A percentile compares a stretch with the other conserved stretches of the same genome.
phyloP scores from a whole-genome alignment of 2,113 vertebrate species.

The Pongo pygmaeus region DNA sequence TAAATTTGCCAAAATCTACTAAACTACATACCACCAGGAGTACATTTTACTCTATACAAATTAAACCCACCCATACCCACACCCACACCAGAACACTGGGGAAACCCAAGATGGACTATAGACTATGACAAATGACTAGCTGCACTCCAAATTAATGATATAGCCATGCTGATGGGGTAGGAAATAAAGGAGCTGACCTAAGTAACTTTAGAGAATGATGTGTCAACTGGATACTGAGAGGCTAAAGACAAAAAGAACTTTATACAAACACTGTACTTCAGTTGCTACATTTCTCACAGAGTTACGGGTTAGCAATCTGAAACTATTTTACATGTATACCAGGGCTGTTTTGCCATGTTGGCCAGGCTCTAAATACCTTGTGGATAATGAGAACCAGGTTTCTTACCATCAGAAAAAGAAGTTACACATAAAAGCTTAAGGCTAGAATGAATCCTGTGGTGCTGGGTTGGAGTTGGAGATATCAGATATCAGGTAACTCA shows the following conservation, averaged over 20 bases:
- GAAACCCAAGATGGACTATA: background rate
- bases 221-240: background rate
- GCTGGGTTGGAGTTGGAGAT: background rate
- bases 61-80: background rate
- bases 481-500: background rate
- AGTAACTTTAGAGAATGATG: background rate
- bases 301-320: background rate
- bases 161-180: background rate
- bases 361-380: background rate
- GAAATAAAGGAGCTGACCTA: background rate
- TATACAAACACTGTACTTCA: background rate
- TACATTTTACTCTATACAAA: background rate
- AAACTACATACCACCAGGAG: background rate
- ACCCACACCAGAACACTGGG: background rate
- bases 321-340: background rate
- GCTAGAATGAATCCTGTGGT: background rate
- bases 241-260: background rate
- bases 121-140: background rate
- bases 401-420: background rate
- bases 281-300: background rate
- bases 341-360: background rate
- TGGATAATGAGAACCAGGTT: background rate
- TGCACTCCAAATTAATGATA: background rate
- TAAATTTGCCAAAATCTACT: background rate
- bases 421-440: background rate